Conservation (phyloP, 1,140 invertebrate genomes). For the Hylaeus anthracinus region DNA sequence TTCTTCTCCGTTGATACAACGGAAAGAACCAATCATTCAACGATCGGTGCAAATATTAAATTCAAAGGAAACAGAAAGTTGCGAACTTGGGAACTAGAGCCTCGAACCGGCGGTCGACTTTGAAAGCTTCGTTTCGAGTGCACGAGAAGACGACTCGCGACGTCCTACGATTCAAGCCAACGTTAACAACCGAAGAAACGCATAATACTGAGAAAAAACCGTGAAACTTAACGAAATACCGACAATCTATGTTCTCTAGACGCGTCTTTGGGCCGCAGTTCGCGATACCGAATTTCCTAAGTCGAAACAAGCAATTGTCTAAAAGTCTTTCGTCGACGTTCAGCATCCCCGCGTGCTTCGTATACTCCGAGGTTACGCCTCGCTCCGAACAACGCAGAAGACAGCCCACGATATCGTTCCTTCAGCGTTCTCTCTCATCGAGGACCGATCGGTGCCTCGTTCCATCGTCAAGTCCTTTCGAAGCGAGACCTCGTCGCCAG, state of each 20-base stretch:
- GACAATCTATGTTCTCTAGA: too few relatives aligned
- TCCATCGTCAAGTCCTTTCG: neutral
- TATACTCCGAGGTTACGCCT: constrained; percentile 49
- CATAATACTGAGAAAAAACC: constrained; percentile 29
- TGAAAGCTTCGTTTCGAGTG: neutral
- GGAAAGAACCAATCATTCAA: neutral
- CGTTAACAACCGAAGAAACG: neutral
- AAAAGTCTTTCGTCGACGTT: constrained; percentile 22
- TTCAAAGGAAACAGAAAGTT: neutral
- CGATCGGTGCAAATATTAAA: too few relatives aligned
- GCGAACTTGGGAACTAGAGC: neutral
- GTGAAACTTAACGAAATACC: constrained; percentile 15
- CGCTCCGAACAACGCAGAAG: neutral
- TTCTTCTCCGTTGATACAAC: neutral
- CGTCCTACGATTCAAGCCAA: neutral
- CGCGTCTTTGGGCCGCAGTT: constrained; percentile 1
- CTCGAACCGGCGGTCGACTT: neutral
- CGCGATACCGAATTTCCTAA: neutral
- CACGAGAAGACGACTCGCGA: neutral
- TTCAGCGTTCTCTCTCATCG: too few relatives aligned
- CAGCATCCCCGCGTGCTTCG: constrained; percentile 27
- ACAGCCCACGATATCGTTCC: too few relatives aligned
- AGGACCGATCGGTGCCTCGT: too few relatives aligned
- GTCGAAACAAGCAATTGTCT: neutral
- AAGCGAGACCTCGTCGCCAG: constrained; percentile 5